Percentiles rank a stretch among this genome's conserved stretches.
phyloP scores from a whole-genome alignment of 1,140 invertebrate species.

The Lasioglossum albipes region DNA sequence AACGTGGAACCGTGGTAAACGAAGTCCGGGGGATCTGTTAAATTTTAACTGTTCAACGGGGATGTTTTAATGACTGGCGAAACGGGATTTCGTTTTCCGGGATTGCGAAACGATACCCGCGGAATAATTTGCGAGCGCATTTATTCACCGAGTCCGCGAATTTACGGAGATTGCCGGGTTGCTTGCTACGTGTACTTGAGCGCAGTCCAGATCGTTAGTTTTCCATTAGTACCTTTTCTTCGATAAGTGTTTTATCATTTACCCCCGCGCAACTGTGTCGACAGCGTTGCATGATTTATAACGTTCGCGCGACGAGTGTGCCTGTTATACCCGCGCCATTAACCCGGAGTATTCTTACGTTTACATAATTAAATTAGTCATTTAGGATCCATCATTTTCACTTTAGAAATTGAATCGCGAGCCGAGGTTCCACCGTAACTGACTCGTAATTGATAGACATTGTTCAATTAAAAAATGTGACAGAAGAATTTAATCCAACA shows the following conservation, averaged over 20 bases:
- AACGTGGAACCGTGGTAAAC: too few relatives aligned
- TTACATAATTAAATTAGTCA: too few relatives aligned
- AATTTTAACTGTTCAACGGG: neutral
- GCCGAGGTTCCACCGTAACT: too few relatives aligned
- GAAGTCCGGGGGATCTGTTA: too few relatives aligned
- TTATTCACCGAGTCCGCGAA: conserved; percentile 7
- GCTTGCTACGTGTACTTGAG: conserved; percentile 21
- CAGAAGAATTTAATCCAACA: too few relatives aligned
- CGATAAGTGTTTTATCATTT: conserved; percentile 14
- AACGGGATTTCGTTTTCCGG: neutral
- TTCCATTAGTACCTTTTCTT: conserved; percentile 39
- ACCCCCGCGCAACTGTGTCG: conserved; percentile 9
- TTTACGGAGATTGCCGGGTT: conserved; percentile 10
- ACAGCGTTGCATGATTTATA: conserved; percentile 7
- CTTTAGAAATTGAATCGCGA: too few relatives aligned
- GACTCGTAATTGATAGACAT: too few relatives aligned
- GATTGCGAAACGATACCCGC: neutral
- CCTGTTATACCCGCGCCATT: neutral
- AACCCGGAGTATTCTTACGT: too few relatives aligned
- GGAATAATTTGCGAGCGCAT: neutral
- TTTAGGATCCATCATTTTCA: too few relatives aligned
- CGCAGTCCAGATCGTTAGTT: conserved; percentile 39
- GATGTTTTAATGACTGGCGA: neutral
- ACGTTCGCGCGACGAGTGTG: neutral
- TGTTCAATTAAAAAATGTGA: too few relatives aligned